phyloP scores from a whole-genome alignment of 2,113 vertebrate species.

The Laticauda colubrina region DNA sequence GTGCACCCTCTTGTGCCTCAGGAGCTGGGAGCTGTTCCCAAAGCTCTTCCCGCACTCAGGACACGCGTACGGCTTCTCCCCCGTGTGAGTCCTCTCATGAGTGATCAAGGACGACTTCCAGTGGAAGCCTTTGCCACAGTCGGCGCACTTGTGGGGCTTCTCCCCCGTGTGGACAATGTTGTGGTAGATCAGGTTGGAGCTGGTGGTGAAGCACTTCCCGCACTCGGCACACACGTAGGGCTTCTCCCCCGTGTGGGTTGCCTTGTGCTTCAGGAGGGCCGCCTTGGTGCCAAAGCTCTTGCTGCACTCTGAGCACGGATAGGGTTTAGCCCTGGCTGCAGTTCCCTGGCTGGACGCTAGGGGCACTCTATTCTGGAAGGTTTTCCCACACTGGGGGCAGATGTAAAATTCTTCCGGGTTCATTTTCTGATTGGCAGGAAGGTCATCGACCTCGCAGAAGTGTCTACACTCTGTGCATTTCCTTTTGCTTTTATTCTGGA shows the following conservation, averaged over 20 bases:
- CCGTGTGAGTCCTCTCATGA: slow-evolving; percentile 68
- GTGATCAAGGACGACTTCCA: slow-evolving; percentile 62
- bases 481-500: neutral
- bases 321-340: slow-evolving; percentile 63
- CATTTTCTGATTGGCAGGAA: slow-evolving; percentile 55
- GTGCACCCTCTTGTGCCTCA: slow-evolving; percentile 63
- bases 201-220: slow-evolving; percentile 64
- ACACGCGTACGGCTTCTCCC: slow-evolving; percentile 66
- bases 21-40: slow-evolving; percentile 63
- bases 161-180: slow-evolving; percentile 66
- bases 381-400: slow-evolving; percentile 70
- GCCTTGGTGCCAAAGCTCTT: slow-evolving; percentile 69
- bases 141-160: slow-evolving; percentile 65
- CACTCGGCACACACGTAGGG: slow-evolving; percentile 64
- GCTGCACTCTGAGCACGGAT: slow-evolving; percentile 66
- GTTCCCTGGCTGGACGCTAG: slow-evolving; percentile 62
- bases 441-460: slow-evolving; percentile 56
- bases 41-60: slow-evolving; percentile 66
- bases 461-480: slow-evolving; percentile 64
- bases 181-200: slow-evolving; percentile 65
- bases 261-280: slow-evolving; percentile 62
- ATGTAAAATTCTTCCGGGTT: slow-evolving; percentile 61
- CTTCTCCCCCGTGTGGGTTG: slow-evolving; percentile 65
- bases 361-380: slow-evolving; percentile 60
- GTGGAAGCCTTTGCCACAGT: slow-evolving; percentile 66